phyloP scores from a whole-genome alignment of 2,113 vertebrate genomes.

The Nothoprocta pentlandii region DNA sequence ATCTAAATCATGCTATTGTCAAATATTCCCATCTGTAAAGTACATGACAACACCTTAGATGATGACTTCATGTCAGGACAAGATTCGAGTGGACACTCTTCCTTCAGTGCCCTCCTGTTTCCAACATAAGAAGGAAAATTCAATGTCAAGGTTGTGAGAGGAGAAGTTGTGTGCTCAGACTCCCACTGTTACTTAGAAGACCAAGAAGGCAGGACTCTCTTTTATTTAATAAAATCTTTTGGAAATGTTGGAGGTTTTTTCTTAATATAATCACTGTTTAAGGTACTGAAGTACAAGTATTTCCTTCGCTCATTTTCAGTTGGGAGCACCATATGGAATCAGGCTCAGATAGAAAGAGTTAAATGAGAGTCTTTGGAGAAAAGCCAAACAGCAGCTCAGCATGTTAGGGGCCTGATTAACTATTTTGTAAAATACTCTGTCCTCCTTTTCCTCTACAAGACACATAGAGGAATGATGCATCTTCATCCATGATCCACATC shows the following conservation, averaged over 20 bases:
- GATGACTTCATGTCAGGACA: neutral
- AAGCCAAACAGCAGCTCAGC: neutral
- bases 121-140: neutral
- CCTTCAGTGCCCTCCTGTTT: neutral
- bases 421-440: neutral
- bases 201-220: neutral
- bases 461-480: neutral
- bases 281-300: neutral
- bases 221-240: neutral
- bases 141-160: neutral
- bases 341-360: neutral
- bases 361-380: neutral
- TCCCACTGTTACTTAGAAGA: neutral
- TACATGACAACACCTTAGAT: neutral
- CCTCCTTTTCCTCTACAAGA: neutral
- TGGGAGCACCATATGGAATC: neutral
- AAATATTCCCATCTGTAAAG: neutral
- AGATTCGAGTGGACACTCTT: neutral
- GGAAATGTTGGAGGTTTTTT: neutral
- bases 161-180: neutral
- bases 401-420: accelerated
- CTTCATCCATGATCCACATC: neutral
- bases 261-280: neutral
- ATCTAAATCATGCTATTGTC: neutral
- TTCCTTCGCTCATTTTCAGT: neutral